Conservation (phyloP, 2,797 vertebrate genomes). For the Anguilla obscura region DNA sequence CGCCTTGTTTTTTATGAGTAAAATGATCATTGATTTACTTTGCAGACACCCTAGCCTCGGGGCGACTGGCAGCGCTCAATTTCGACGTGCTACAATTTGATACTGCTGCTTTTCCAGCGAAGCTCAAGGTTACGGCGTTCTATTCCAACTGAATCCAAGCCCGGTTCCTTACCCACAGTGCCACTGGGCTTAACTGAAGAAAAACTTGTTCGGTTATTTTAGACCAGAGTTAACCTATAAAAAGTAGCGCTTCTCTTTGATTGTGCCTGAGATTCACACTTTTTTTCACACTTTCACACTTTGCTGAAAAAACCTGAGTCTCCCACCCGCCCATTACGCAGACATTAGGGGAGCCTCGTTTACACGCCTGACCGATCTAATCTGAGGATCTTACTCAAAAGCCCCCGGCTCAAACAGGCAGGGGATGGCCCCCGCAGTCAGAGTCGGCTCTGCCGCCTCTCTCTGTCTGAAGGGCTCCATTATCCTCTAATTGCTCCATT, state of each 20-base stretch:
- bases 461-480: slow-evolving; percentile 62
- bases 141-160: background rate
- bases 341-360: background rate
- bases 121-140: background rate
- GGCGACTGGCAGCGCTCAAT: background rate
- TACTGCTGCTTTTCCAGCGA: background rate
- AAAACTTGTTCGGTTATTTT: background rate
- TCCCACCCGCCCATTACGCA: background rate
- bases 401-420: slow-evolving; percentile 9
- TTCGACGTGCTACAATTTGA: background rate
- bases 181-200: background rate
- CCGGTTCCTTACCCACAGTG: background rate
- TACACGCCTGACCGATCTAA: slow-evolving; percentile 14
- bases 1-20: background rate
- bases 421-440: slow-evolving; percentile 21
- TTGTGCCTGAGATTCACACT: slow-evolving; percentile 1
- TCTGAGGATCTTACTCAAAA: slow-evolving; percentile 22
- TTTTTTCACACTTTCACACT: background rate
- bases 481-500: slow-evolving; percentile 79
- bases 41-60: background rate
- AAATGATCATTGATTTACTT: background rate
- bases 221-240: background rate
- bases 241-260: background rate
- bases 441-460: slow-evolving; percentile 41
- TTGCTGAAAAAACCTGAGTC: background rate